A percentile compares a stretch with the other conserved stretches of the same genome.
Evolutionary conservation across 2,888 invertebrate species (phyloP).

Genomic region (Eustalomyia histrio): DNA sequence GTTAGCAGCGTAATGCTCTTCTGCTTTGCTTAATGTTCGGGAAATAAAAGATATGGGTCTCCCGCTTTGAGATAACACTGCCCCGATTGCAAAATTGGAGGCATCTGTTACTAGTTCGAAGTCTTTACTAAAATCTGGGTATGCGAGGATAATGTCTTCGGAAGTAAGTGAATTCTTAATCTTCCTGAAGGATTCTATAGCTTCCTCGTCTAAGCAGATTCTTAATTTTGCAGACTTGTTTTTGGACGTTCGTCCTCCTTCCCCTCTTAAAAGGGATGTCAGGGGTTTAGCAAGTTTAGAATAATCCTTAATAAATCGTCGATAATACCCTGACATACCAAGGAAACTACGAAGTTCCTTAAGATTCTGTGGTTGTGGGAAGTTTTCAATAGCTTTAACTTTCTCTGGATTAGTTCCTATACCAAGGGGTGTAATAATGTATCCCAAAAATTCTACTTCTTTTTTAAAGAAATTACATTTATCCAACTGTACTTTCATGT

Average conservation of each 20-base stretch:
- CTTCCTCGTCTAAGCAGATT: not conserved
- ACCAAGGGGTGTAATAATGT: not conserved
- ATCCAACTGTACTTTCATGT: constrained; percentile 1
- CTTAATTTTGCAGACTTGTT: not conserved
- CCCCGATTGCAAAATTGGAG: constrained; percentile 14
- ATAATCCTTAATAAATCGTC: constrained; percentile 3
- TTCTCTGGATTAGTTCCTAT: not conserved
- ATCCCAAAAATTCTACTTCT: not conserved
- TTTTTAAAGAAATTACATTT: constrained; percentile 14
- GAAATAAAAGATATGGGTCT: constrained; percentile 20
- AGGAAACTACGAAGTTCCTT: constrained; percentile 1
- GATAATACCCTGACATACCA: constrained; percentile 21
- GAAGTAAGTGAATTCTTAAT: not conserved
- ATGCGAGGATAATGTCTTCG: constrained; percentile 7
- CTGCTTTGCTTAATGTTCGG: constrained; percentile 3
- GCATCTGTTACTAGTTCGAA: constrained; percentile 9
- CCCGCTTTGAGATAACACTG: constrained; percentile 6
- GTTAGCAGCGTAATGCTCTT: constrained; percentile 21
- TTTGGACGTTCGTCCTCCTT: not conserved
- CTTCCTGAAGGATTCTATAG: not conserved
- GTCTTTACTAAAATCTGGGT: not conserved
- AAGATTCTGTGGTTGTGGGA: not conserved
- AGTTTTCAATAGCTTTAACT: not conserved
- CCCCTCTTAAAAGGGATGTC: not conserved
- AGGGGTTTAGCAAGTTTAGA: constrained; percentile 1